phyloP scores from a whole-genome alignment of 2,113 vertebrate species.

The Pyrgilauda ruficollis region DNA sequence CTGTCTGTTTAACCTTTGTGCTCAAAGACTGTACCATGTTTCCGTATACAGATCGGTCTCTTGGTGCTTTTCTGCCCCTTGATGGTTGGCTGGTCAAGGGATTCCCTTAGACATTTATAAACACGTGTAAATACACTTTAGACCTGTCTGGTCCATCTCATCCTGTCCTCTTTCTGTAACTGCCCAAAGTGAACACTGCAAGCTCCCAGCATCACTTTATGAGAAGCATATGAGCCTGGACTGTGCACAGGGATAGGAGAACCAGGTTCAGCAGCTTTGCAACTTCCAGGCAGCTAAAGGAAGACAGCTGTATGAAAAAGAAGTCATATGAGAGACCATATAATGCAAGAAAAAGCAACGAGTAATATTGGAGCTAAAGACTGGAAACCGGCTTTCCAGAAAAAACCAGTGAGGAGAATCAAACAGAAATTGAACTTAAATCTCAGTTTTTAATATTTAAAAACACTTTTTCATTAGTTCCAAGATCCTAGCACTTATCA shows the following conservation, averaged over 20 bases:
- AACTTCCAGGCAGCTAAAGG: neutral
- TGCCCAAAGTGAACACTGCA: neutral
- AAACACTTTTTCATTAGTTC: neutral
- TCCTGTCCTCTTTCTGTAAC: neutral
- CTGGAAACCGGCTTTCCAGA: constrained; percentile 1
- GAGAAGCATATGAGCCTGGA: neutral
- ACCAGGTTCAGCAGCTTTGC: neutral
- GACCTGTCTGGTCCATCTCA: neutral
- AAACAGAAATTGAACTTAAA: neutral
- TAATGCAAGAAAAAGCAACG: neutral
- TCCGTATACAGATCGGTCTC: neutral
- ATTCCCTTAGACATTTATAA: neutral
- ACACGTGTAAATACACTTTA: neutral
- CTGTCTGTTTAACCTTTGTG: neutral
- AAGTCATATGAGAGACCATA: neutral
- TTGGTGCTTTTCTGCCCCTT: neutral
- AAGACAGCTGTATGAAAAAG: neutral
- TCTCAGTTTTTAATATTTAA: neutral
- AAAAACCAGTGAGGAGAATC: neutral
- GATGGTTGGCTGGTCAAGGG: neutral
- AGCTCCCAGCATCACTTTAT: neutral
- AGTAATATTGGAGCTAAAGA: neutral
- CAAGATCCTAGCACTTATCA: neutral
- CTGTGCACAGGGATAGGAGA: neutral
- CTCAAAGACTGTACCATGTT: neutral